Base-by-base conservation (phyloP, 2,113 vertebrate genomes). In the Cepphus grylle region DNA sequence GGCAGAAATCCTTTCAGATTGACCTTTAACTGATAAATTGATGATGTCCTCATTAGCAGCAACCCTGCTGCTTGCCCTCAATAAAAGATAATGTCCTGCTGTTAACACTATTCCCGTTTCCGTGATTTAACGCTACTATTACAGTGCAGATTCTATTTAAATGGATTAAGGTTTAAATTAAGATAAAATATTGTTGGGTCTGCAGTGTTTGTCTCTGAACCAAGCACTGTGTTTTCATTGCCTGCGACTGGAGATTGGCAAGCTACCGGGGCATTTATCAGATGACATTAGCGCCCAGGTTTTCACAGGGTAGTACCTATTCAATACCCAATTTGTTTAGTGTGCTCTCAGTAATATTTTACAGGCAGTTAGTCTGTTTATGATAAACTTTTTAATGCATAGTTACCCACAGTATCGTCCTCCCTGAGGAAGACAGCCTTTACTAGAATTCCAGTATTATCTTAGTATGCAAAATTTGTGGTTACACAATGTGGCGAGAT, bases 1-100 rank as follows among this genome's bases (percentile, higher is more conserved):
- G 84, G 81, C 91, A 97, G 81, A 97, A 93, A 97, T 94, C 97
- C 97, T 95, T 98, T 96, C 56, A 94, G 78, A 78, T 93, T 98
- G 98, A 98, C 98, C 98, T 98, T 98, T 98, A 95, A 88, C 95
- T 97, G 98, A 97, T 96, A 97, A 97, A 97, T 96, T 97, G 96
- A 97, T 98, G 95, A 98, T 96, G 94, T 96, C 96, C 98, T 98
- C 97, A 98, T 98, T 98, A 98, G 96, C 94, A 98, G 97, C 96
- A 96, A 85, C 96, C 97, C 97, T 93, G 97, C 98, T 98, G 98
- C 81, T 98, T 97, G 96, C 92, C 97, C 96, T 98, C 98, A 97
- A 98, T 98, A 98, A 98, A 98, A 97, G 95, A 97, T 98, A 98
- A 97, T 97, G 96, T 96, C 97, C 97, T 93, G 97, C 97, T 98